Base-by-base conservation (phyloP, 92 coral and sea anemone species). In the Nematostella vectensis region DNA sequence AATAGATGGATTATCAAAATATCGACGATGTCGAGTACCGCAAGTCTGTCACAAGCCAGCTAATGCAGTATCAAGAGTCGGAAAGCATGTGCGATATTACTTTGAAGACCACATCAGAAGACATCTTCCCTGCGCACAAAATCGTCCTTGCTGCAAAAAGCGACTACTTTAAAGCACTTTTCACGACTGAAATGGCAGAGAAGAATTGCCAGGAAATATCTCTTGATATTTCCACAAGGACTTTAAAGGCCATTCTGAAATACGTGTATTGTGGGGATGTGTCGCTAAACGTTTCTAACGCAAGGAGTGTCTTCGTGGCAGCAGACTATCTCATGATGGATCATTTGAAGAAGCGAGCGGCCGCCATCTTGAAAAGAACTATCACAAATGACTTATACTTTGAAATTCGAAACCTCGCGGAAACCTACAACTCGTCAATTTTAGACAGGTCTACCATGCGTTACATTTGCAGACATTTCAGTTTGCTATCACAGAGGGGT, bases 381-480 rank as follows among this genome's bases (percentile, higher is more conserved):
- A 6, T 33, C 40, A 33, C 40, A 6, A 15, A 33, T 6, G 40
- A 33, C 6, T 6, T 6, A 6, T 33, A 33, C 40, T 33, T 33
- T 33, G 40, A 33, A 33, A 33, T 33, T 33, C 40, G 40, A 6
- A 6, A 6, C 15, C 15, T 33, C 40, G 40, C 40, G 15, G 40
- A 33, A 33, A 6, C 6, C 40, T 6, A 6, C 40, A 33, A 33
- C 6, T 33, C 8, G 8, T 33, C 40, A 6, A 6, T 33, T 6
- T 33, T 33, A 33, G 40, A 33, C 8, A 15, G 15, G 8, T 33
- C 40, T 6, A 33, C 40, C 40, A 33, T 6, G 40, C 40, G 40
- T 6, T 70, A 49, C 15, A 53, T 70, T 45, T 44, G 45, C 50
- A 57, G 62, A 28, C 23, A 54, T 23, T 61, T 70, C 30, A 51